Evolutionary conservation across 2,888 invertebrate genomes (phyloP), one percentile per base, ranked within the genome.

Genomic region (Steinernema scapterisci): DNA sequence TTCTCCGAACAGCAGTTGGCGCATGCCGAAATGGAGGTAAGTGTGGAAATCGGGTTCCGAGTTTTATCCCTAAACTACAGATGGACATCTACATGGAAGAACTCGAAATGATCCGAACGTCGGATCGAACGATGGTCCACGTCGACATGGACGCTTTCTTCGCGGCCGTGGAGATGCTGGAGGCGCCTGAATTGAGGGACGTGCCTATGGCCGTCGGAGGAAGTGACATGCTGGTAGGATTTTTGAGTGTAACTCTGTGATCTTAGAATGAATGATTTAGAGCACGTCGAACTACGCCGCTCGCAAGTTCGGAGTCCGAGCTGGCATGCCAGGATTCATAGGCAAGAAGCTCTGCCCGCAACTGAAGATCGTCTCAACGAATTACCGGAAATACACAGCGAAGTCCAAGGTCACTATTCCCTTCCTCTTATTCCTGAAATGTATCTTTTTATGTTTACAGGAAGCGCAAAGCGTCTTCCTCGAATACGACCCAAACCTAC

Each of bases 121-220:
- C 91, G 44, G 45, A 43, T 75, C 86, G 87, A 23, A 88, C 88
- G 3, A 89, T 90, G 71, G 90, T 91, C 5, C 91, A 91, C 81
- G 87, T 91, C 52, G 91, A 91, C 83, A 91, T 92, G 91, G 91
- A 92, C 86, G 90, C 90, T 0, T 91, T 91, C 84, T 91, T 89
- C 86, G 91, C 91, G 25, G 90, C 91, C 27, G 91, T 91, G 0
- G 91, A 91, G 85, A 90, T 90, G 89, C 78, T 89, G 48, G 89
- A 89, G 80, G 79, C 88, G 75, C 89, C 89, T 0, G 70, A 73
- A 1, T 81, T 90, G 2, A 88, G 88, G 75, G 85, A 89, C 71
- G 88, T 89, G 77, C 91, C 91, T 1, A 90, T 91, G 90, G 91
- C 91, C 48, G 91, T 91, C 27, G 91, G 91, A 0, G 86, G 89